These are phyloP conservation scores for Orientallactaga sibirica DNA, from an alignment of 2,797 vertebrate species.

Conservation along the genomic window DNA sequence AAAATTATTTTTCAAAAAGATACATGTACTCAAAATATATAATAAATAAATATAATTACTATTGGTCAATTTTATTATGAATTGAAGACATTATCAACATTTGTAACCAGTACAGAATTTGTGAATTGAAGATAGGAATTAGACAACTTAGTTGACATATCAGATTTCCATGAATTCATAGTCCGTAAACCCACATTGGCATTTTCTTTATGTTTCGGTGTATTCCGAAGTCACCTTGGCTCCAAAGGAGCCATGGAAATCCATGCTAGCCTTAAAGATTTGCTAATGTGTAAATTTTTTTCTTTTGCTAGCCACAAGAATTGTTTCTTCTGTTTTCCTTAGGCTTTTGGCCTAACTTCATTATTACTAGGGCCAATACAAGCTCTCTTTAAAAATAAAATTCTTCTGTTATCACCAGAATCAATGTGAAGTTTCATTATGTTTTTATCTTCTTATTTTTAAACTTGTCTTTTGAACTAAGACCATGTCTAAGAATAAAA, in stretches of 20 bases:
- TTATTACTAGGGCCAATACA: conserved; percentile 50
- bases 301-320: not conserved
- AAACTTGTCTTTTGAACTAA: conserved; percentile 47
- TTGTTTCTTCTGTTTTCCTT: conserved; percentile 25
- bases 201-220: conserved; percentile 64
- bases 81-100: conserved; percentile 36
- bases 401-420: conserved; percentile 47
- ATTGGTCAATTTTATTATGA: conserved; percentile 16
- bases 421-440: conserved; percentile 30
- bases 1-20: too few relatives aligned
- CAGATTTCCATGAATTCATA: conserved; percentile 41
- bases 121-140: conserved; percentile 58
- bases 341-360: conserved; percentile 37
- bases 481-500: conserved; percentile 55
- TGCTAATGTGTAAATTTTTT: conserved; percentile 20
- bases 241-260: conserved; percentile 58
- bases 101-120: conserved; percentile 53
- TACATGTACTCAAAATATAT: not conserved
- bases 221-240: conserved; percentile 63
- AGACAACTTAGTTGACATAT: conserved; percentile 52
- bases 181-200: conserved; percentile 27
- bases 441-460: conserved; percentile 66
- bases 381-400: conserved; percentile 46
- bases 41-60: conserved; percentile 38
- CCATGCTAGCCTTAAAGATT: not conserved